Conservation (phyloP, 2,888 invertebrate species). For the Imbricaverruca yamaguchii region DNA sequence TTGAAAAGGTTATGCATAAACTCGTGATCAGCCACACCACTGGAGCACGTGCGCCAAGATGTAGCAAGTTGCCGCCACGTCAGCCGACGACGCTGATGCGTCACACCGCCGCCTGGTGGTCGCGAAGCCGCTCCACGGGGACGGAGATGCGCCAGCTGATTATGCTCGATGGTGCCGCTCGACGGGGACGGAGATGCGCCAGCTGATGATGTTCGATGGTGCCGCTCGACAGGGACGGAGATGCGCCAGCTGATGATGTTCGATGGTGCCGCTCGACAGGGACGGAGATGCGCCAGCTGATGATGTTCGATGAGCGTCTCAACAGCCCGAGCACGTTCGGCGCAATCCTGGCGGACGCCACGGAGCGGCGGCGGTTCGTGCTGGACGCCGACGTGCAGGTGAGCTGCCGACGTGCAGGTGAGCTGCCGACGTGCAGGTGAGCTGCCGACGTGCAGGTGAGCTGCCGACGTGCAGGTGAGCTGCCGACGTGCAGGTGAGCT, state of each 20-base stretch:
- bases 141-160: conserved; percentile 20
- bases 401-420: conserved; percentile 24
- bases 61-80: too few species aligned
- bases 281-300: conserved; percentile 27
- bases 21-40: too few species aligned
- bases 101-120: too few species aligned
- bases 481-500: conserved; percentile 26
- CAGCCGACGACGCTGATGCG: too few species aligned
- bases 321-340: conserved; percentile 23
- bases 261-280: background rate
- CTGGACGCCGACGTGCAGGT: conserved; percentile 29
- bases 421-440: conserved; percentile 26
- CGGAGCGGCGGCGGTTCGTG: conserved; percentile 24
- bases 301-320: conserved; percentile 12
- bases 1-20: too few species aligned
- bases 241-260: too few species aligned
- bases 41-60: too few species aligned
- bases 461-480: conserved; percentile 26
- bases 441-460: conserved; percentile 26
- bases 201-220: too few species aligned
- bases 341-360: conserved; percentile 25
- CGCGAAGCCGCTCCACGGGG: too few species aligned
- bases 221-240: too few species aligned
- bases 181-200: too few species aligned
- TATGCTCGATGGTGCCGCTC: conserved; percentile 6